Base-by-base conservation (phyloP, 2,888 invertebrate genomes). In the Dasysyrphus albostriatus region DNA sequence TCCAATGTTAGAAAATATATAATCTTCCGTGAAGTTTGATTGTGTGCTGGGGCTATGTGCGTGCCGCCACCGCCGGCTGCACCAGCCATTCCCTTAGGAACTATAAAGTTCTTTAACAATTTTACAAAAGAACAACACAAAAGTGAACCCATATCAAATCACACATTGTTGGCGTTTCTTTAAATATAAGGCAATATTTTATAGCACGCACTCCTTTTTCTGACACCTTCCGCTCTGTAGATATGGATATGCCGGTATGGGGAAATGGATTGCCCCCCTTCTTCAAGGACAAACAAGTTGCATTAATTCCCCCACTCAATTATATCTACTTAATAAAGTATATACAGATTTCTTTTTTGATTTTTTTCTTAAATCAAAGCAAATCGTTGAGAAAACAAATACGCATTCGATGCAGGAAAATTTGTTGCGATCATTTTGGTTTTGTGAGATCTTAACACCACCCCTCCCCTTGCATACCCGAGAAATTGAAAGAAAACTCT, bases 371-470 rank as follows among this genome's bases (percentile, higher is more conserved):
- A 44, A 65, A 65, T 65, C 65, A 54, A 75, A 72, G 63, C 72
- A 78, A 67, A 83, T 76, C 49, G 72, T 78, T 78, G 73, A 59
- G 72, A 77, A 77, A 83, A 77, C 77, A 83, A 77, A 83, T 72
- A 83, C 72, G 59, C 59, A 77, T 73, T 73, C 72, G 72, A 82
- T 59, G 76, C 76, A 76, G 76, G 56, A 56, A 81, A 81, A 70
- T 81, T 75, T 61, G 65, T 47, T 44, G 54, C 67, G 56, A 65
- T 73, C 72, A 58, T 47, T 39, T 61, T 61, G 56, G 56, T 39
- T 42, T 24, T 16, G n/a, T 4, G 63, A n/a, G 24, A 42, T 8
- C 34, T 24, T 56, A 16, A 10, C 47, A 54, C 32, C 14, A 8
- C 24, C 4, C 34, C 32, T 12, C 16, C 58, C 6, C 2, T 32